phyloP scores from a whole-genome alignment of 2,113 vertebrate genomes.

The Monarcha castaneiventris region DNA sequence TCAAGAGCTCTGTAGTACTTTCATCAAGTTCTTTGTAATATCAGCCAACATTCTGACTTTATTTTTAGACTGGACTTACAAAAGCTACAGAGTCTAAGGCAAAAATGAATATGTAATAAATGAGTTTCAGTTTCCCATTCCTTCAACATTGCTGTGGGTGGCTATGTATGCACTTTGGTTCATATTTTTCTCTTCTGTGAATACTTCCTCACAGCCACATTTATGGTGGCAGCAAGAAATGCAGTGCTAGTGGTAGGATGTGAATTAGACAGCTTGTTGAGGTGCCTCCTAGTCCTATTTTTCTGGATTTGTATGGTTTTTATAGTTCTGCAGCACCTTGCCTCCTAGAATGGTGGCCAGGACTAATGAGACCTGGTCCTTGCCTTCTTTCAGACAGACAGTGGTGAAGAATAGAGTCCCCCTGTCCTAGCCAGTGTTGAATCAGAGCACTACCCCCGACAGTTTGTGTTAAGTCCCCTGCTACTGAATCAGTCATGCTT shows the following conservation, averaged over 20 bases:
- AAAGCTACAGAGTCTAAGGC: not conserved
- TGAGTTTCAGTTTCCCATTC: not conserved
- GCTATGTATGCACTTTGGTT: not conserved
- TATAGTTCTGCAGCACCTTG: not conserved
- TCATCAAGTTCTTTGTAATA: slow-evolving; percentile 15
- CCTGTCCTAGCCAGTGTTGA: not conserved
- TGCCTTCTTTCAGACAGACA: not conserved
- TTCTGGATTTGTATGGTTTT: not conserved
- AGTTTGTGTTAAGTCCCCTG: not conserved
- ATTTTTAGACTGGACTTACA: slow-evolving; percentile 10
- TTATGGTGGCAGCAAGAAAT: not conserved
- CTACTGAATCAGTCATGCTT: not conserved
- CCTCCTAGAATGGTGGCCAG: not conserved
- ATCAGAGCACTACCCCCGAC: not conserved
- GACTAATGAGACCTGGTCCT: not conserved
- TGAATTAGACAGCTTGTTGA: not conserved
- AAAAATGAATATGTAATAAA: not conserved
- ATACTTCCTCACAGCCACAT: not conserved
- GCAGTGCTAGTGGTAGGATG: not conserved
- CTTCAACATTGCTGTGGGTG: not conserved
- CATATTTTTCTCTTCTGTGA: not conserved
- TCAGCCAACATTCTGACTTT: slow-evolving; percentile 13
- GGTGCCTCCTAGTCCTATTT: not conserved
- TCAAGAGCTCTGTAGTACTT: not conserved
- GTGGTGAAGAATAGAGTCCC: not conserved